A percentile compares a stretch with the other conserved stretches of the same genome.
Evolutionary conservation across 2,113 vertebrate species (phyloP).

Genomic region (Amia ocellicauda): DNA sequence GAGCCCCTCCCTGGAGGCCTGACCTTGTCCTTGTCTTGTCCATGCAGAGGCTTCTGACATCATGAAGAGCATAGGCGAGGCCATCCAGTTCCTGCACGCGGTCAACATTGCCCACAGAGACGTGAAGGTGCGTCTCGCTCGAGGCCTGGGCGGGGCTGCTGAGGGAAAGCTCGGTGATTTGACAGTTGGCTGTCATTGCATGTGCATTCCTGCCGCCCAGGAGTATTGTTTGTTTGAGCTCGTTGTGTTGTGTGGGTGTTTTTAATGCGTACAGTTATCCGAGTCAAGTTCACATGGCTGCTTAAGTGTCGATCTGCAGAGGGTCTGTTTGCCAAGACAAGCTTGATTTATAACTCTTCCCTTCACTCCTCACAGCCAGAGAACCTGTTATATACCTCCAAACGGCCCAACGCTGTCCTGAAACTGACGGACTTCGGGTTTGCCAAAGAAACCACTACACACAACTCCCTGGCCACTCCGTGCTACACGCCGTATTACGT

Average conservation of each 20-base stretch:
- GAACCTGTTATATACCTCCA: slow-evolving; percentile 91
- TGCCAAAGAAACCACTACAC: slow-evolving; percentile 94
- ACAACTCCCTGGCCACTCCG: slow-evolving; percentile 93
- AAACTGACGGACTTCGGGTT: slow-evolving; percentile 99
- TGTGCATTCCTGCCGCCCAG: too few species aligned
- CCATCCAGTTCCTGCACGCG: slow-evolving; percentile 76
- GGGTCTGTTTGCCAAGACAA: too few species aligned
- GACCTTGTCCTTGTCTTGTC: background rate
- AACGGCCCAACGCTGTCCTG: slow-evolving; percentile 79
- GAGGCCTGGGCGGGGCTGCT: background rate
- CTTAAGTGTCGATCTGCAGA: too few species aligned
- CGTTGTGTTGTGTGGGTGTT: too few species aligned
- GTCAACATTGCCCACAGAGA: slow-evolving; percentile 82
- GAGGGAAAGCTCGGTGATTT: too few species aligned
- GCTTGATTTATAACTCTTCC: too few species aligned
- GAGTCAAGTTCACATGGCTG: too few species aligned
- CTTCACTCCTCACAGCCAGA: slow-evolving; percentile 73
- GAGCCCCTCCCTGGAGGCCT: too few species aligned
- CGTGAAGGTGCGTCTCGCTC: slow-evolving; percentile 72
- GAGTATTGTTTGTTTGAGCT: too few species aligned
- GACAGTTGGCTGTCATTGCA: background rate
- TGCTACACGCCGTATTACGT: slow-evolving; percentile 98
- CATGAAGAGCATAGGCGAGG: slow-evolving; percentile 78
- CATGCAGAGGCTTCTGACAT: slow-evolving; percentile 75
- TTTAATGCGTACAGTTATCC: too few species aligned